Evolutionary conservation across 2,113 vertebrate genomes (phyloP).

Genomic region (Thalassoma bifasciatum): DNA sequence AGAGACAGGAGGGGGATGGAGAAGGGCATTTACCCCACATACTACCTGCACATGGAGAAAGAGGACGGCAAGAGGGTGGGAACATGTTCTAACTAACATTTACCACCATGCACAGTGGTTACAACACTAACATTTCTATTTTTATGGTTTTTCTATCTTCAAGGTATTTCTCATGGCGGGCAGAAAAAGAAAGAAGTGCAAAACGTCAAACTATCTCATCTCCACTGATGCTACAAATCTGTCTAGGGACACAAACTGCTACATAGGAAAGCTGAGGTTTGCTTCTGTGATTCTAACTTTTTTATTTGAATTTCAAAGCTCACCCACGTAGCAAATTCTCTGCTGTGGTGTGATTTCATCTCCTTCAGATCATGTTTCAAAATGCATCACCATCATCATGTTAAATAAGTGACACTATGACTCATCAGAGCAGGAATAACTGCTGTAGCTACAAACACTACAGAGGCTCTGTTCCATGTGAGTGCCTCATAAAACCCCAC

Average conservation of each 20-base stretch:
- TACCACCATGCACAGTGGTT: background rate
- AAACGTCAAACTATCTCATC: constrained; percentile 92
- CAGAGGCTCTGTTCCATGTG: background rate
- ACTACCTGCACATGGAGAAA: constrained; percentile 90
- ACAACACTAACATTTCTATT: background rate
- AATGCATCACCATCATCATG: background rate
- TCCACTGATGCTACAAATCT: constrained; percentile 88
- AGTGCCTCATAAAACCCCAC: background rate
- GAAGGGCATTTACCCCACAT: constrained; percentile 89
- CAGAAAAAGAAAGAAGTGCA: constrained; percentile 90
- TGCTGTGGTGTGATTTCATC: background rate
- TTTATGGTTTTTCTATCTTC: constrained; percentile 1
- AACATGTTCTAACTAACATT: background rate
- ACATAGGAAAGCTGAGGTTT: constrained; percentile 92
- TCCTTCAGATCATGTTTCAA: background rate
- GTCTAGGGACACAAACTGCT: constrained; percentile 85
- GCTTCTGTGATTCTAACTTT: background rate
- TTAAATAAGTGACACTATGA: background rate
- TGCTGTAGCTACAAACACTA: background rate
- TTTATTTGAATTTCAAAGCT: background rate
- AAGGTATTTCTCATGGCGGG: constrained; percentile 90
- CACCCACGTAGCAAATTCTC: background rate
- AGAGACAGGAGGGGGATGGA: constrained; percentile 88
- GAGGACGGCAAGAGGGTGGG: constrained; percentile 85
- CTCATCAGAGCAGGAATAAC: background rate